Evolutionary conservation across 2,113 vertebrate genomes (phyloP), one percentile per base, ranked within the genome.

Genomic region (Centropus bengalensis): DNA sequence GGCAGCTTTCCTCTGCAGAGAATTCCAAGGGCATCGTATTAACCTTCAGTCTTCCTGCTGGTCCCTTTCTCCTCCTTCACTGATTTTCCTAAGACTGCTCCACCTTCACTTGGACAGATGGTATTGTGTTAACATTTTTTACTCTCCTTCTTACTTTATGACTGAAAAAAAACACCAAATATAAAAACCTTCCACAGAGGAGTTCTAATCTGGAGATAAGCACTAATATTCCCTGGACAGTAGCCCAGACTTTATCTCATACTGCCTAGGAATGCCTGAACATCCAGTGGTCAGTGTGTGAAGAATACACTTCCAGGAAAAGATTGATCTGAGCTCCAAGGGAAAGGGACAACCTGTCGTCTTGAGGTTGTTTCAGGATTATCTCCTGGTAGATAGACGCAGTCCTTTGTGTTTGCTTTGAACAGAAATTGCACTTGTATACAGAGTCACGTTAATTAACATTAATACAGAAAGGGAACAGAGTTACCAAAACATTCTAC

Each of bases 261-360:
- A 9, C 11, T 54, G 8, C 27, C 24, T 16, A 16, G 59, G 33
- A 86, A 81, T 40, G 26, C 8, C 30, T 56, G 56, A 77, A 47
- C 4, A 27, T 21, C 28, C 2, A 0, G n/a, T 0, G 0, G n/a
- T 19, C 3, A 4, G 6, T 1, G 0, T 16, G 7, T 30, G 73
- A 56, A 82, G 83, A 66, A 67, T 14, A 5, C 14, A 9, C 3
- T 78, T 22, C 11, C 33, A 7, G 27, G 10, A 5, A 1, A 82
- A 66, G 13, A 62, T 3, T 49, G 58, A 68, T 58, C 14, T 33
- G 30, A 14, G 18, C 58, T 73, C 36, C 11, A 22, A 75, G 23
- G 11, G 6, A 17, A 64, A 67, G 18, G 30, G 26, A 22, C 56
- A 51, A 27, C 27, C 7, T 27, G 26, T 16, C 1, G 0, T 3